phyloP scores from a whole-genome alignment of 1,140 invertebrate genomes.

The Agraylea sexmaculata region DNA sequence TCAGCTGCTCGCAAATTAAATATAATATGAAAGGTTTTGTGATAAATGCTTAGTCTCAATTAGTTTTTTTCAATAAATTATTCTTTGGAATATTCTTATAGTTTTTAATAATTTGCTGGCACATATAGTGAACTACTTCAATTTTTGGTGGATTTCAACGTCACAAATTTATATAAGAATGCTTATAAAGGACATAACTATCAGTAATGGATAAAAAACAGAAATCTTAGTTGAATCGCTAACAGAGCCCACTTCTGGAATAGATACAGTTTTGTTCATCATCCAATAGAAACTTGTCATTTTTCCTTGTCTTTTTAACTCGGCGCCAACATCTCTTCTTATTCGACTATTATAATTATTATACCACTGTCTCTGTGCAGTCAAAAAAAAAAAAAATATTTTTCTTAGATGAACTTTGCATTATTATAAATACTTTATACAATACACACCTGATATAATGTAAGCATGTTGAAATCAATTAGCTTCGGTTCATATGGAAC shows the following conservation, averaged over 20 bases:
- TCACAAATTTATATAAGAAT: too few relatives aligned
- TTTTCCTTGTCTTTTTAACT: conserved; percentile 53
- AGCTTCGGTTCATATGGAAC: conserved; percentile 90
- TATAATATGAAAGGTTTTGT: too few relatives aligned
- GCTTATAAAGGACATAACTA: too few relatives aligned
- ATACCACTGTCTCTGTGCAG: conserved; percentile 57
- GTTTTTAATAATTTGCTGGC: too few relatives aligned
- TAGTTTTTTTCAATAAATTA: too few relatives aligned
- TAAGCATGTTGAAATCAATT: conserved; percentile 68
- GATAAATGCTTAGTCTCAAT: too few relatives aligned
- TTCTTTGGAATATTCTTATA: too few relatives aligned
- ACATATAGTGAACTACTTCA: too few relatives aligned
- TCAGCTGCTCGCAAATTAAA: too few relatives aligned
- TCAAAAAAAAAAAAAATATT: conserved; percentile 1
- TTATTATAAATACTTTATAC: not conserved
- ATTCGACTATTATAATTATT: conserved; percentile 68
- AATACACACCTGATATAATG: conserved; percentile 51
- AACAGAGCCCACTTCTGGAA: conserved; percentile 37
- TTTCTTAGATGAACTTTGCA: not conserved
- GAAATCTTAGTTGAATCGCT: too few relatives aligned
- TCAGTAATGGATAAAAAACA: too few relatives aligned
- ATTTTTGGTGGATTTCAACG: too few relatives aligned
- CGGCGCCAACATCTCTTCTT: conserved; percentile 52
- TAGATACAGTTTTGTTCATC: conserved; percentile 60
- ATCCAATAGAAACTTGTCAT: conserved; percentile 68